A percentile compares a stretch with the other conserved stretches of the same genome.
These are phyloP conservation scores for Oscheius sp. DNA, from an alignment of 2,888 invertebrate species.

Conservation along the genomic window DNA sequence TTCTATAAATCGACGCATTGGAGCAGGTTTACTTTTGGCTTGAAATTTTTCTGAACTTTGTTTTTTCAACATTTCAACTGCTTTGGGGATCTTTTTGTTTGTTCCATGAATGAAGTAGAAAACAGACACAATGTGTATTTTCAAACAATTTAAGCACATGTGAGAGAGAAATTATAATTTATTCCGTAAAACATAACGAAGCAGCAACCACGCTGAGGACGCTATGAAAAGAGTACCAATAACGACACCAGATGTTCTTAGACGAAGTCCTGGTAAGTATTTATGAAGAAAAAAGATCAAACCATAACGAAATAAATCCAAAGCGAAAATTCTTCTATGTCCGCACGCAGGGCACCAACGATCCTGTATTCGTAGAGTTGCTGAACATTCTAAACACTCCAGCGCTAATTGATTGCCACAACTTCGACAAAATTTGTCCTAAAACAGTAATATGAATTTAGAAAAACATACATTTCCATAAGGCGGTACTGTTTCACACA, in stretches of 20 bases:
- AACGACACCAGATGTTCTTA: neutral
- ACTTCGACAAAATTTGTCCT: conserved; percentile 11
- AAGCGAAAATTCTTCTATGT: neutral
- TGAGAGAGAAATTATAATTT: neutral
- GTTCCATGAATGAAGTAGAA: too few relatives aligned
- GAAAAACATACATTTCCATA: neutral
- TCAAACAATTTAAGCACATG: too few relatives aligned
- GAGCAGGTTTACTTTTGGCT: too few relatives aligned
- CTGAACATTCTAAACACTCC: neutral
- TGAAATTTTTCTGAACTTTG: too few relatives aligned
- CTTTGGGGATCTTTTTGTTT: too few relatives aligned
- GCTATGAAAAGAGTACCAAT: neutral
- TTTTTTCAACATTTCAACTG: too few relatives aligned
- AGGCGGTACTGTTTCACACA: conserved; percentile 6
- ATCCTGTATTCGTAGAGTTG: conserved; percentile 1
- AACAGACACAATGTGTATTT: too few relatives aligned
- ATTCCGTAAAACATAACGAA: conserved; percentile 13
- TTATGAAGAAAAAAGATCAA: neutral
- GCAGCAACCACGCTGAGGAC: neutral
- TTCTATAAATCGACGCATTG: too few relatives aligned
- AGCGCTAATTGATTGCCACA: conserved; percentile 10
- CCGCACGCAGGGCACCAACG: conserved; percentile 4
- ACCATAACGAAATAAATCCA: conserved; percentile 23
- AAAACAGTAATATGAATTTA: neutral
- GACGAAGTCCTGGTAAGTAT: neutral